These are phyloP conservation scores for Caenorhabditis sinica DNA, from an alignment of 2,888 invertebrate species.

Conservation along the genomic window DNA sequence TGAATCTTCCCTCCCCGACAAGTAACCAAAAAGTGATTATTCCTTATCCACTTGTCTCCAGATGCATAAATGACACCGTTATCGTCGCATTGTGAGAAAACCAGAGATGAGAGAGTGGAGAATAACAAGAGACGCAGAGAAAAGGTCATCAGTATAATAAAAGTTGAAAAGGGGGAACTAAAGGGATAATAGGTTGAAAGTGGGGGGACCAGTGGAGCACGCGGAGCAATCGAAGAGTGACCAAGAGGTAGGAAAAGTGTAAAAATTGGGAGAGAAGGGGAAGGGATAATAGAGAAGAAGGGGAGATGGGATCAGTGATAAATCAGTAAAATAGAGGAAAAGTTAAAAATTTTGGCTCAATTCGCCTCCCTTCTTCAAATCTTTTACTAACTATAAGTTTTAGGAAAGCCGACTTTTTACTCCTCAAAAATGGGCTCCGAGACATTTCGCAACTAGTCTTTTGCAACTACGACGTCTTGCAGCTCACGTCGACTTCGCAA, in stretches of 20 bases:
- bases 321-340: background rate
- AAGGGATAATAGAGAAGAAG: too few relatives aligned
- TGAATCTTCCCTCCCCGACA: constrained; percentile 67
- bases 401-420: too few relatives aligned
- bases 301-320: background rate
- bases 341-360: too few relatives aligned
- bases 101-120: constrained; percentile 17
- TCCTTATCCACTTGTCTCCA: constrained; percentile 72
- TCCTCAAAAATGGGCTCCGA: too few relatives aligned
- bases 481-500: too few relatives aligned
- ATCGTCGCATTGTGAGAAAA: constrained; percentile 55
- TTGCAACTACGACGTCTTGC: too few relatives aligned
- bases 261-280: background rate
- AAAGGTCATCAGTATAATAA: constrained; percentile 36
- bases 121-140: constrained; percentile 48
- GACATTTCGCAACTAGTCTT: too few relatives aligned
- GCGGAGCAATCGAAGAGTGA: background rate
- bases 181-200: background rate
- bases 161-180: background rate
- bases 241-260: constrained; percentile 10
- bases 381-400: too few relatives aligned
- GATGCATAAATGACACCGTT: constrained; percentile 58
- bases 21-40: constrained; percentile 71
- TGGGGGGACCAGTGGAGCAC: background rate
- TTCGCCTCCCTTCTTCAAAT: too few relatives aligned